These are phyloP conservation scores for Phaethon lepturus DNA, from an alignment of 2,113 vertebrate genomes.

Conservation along the genomic window DNA sequence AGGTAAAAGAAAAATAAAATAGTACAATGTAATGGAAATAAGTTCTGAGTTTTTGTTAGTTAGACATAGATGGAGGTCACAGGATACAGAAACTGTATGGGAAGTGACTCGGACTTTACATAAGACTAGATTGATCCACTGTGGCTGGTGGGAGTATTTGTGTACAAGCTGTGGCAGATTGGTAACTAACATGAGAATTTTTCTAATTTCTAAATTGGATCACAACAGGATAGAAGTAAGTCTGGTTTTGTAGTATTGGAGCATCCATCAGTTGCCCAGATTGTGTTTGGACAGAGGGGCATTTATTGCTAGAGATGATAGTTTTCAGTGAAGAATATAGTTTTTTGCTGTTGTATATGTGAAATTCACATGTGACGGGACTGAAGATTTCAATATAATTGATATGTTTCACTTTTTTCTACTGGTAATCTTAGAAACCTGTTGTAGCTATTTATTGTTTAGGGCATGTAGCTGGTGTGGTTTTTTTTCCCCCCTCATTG, in stretches of 20 bases:
- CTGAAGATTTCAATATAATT: not conserved
- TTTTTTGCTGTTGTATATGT: accelerated
- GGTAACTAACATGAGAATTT: not conserved
- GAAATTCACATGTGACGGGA: not conserved
- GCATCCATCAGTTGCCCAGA: not conserved
- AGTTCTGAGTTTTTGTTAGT: not conserved
- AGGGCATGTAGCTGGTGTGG: not conserved
- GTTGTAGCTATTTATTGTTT: not conserved
- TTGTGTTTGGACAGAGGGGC: not conserved
- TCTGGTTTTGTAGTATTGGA: not conserved
- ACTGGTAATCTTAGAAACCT: not conserved
- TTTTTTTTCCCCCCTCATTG: not conserved
- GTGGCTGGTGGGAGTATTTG: not conserved
- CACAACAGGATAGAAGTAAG: not conserved
- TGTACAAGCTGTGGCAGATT: accelerated
- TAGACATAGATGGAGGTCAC: not conserved
- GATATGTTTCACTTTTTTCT: not conserved
- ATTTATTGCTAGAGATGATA: not conserved
- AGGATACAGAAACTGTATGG: not conserved
- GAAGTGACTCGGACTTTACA: not conserved
- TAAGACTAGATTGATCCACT: accelerated
- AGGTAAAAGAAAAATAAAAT: not conserved
- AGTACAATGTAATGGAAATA: not conserved
- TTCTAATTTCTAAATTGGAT: not conserved
- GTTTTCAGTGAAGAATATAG: not conserved